These are phyloP conservation scores for Eulemur coronatus DNA, from an alignment of 2,797 vertebrate genomes.

Conservation along the genomic window DNA sequence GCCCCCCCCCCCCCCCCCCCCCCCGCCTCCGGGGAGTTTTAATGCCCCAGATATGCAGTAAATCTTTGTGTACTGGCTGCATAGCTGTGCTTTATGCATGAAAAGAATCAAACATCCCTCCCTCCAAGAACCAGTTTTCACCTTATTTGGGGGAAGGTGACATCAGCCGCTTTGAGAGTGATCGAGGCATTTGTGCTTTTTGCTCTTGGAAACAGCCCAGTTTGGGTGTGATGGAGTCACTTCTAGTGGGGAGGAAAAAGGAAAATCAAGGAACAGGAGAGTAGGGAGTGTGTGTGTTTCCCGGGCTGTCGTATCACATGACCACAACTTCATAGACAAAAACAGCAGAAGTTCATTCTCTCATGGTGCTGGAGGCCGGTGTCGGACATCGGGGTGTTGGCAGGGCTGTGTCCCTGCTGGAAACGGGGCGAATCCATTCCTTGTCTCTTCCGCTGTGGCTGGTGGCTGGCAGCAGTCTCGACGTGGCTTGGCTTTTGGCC, in stretches of 20 bases:
- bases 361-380: background rate
- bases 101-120: background rate
- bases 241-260: background rate
- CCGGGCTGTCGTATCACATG: background rate
- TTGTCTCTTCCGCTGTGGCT: background rate
- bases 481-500: background rate
- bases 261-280: background rate
- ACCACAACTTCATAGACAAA: rapidly evolving
- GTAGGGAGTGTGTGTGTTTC: background rate
- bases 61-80: rapidly evolving
- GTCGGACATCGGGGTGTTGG: background rate
- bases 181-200: background rate
- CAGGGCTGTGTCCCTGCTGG: background rate
- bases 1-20: no score
- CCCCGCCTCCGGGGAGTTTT: rapidly evolving
- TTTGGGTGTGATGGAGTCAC: background rate
- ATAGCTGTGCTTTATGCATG: rapidly evolving
- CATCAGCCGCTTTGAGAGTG: no score
- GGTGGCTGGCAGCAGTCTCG: background rate
- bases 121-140: background rate
- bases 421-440: background rate
- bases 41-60: rapidly evolving
- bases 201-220: background rate
- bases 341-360: rapidly evolving
- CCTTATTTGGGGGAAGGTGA: no score